Percentiles rank a stretch among this genome's conserved stretches.
These are phyloP conservation scores for Guaruba guarouba DNA, from an alignment of 2,113 vertebrate species.

Conservation along the genomic window DNA sequence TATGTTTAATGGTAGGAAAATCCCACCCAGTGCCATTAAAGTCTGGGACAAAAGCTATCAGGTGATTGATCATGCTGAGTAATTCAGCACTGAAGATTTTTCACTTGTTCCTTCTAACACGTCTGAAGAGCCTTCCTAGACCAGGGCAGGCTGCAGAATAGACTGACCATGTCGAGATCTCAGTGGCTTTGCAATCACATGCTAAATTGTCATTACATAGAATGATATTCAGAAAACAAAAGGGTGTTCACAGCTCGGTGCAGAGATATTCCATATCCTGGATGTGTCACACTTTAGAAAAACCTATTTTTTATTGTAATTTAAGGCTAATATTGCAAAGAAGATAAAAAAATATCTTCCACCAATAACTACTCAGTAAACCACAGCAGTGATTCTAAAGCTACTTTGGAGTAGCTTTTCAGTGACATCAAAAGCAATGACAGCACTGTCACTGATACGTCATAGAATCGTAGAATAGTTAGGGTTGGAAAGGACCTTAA, in stretches of 20 bases:
- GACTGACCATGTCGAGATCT: neutral
- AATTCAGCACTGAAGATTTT: neutral
- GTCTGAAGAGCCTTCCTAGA: neutral
- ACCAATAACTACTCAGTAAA: neutral
- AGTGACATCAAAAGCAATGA: neutral
- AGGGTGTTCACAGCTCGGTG: neutral
- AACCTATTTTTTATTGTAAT: neutral
- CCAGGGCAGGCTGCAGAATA: neutral
- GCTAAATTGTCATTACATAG: neutral
- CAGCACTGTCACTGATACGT: neutral
- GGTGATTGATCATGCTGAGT: neutral
- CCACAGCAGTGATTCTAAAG: neutral
- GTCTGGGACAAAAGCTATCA: neutral
- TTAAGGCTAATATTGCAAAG: neutral
- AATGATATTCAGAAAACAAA: neutral
- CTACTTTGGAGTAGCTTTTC: neutral
- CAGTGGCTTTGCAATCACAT: neutral
- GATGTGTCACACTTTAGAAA: neutral
- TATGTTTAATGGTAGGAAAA: neutral
- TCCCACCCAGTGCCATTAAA: neutral
- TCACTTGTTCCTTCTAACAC: neutral
- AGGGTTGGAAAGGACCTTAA: too few species aligned
- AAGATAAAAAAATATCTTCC: neutral
- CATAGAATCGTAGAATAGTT: too few species aligned
- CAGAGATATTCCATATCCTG: neutral